These are phyloP conservation scores for Lumbricus terrestris DNA, from an alignment of 2,888 invertebrate genomes.

Conservation along the genomic window DNA sequence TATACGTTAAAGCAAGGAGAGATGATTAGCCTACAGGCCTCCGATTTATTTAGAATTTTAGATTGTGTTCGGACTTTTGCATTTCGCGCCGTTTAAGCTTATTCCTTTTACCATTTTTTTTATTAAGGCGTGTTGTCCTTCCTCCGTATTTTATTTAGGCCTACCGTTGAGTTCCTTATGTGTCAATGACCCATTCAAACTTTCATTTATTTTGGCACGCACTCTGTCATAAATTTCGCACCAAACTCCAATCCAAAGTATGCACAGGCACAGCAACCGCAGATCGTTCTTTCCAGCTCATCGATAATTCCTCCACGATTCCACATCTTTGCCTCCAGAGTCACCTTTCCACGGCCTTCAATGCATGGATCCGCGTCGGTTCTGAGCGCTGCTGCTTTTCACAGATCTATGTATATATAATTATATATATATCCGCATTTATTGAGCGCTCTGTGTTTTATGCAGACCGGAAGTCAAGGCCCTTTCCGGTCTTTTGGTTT, in stretches of 20 bases:
- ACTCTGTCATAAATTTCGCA: neutral
- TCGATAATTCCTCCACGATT: neutral
- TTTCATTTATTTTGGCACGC: neutral
- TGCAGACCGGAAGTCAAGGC: neutral
- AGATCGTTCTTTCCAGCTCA: neutral
- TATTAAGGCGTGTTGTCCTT: neutral
- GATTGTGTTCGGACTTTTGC: too few relatives aligned
- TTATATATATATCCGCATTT: neutral
- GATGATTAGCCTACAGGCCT: too few relatives aligned
- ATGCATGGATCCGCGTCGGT: neutral
- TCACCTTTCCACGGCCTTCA: neutral
- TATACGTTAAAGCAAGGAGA: too few relatives aligned
- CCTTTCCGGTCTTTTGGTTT: neutral
- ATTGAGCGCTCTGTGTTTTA: neutral
- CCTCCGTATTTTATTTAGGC: neutral
- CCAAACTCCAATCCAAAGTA: neutral
- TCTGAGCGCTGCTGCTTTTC: neutral
- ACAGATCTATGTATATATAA: too few relatives aligned
- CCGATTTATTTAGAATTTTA: too few relatives aligned
- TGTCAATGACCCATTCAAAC: neutral
- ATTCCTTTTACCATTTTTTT: too few relatives aligned
- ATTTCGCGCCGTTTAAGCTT: too few relatives aligned
- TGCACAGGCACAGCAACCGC: neutral
- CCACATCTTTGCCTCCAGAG: neutral
- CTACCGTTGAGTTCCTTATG: too few relatives aligned